phyloP scores from a whole-genome alignment of 2,797 vertebrate genomes.

The Pogonophryne albipinna region DNA sequence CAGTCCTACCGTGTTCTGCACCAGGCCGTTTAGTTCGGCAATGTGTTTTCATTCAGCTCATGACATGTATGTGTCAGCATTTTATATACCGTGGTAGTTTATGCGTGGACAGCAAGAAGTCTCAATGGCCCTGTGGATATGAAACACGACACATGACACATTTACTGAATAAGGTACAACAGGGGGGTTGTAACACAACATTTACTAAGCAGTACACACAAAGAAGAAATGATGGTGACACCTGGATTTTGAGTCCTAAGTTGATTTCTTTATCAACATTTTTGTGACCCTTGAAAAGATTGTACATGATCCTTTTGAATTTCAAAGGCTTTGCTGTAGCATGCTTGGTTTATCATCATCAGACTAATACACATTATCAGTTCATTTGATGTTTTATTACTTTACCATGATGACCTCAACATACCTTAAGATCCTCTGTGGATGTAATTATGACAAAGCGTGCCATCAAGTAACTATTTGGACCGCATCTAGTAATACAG shows the following conservation, averaged over 20 bases:
- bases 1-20: slow-evolving; percentile 38
- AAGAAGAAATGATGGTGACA: background rate
- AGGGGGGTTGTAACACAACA: background rate
- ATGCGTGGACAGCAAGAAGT: slow-evolving; percentile 35
- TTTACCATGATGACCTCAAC: slow-evolving; percentile 12
- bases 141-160: slow-evolving; percentile 33
- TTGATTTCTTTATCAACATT: slow-evolving; percentile 3
- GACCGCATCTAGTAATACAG: no score
- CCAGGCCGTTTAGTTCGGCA: slow-evolving; percentile 25
- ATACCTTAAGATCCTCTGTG: background rate
- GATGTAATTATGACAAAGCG: slow-evolving; percentile 18
- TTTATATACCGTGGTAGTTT: slow-evolving; percentile 53
- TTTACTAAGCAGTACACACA: background rate
- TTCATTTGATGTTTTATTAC: background rate
- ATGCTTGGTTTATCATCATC: slow-evolving; percentile 5
- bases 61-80: slow-evolving; percentile 57
- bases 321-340: background rate
- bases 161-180: slow-evolving; percentile 29
- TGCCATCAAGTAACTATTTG: background rate
- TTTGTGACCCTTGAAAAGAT: slow-evolving; percentile 3
- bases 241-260: background rate
- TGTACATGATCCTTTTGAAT: background rate
- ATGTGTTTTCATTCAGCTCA: slow-evolving; percentile 57
- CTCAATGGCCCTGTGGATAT: slow-evolving; percentile 26
- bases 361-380: background rate